phyloP scores from a whole-genome alignment of 2,797 vertebrate genomes.

The Sebastes baramenuke region DNA sequence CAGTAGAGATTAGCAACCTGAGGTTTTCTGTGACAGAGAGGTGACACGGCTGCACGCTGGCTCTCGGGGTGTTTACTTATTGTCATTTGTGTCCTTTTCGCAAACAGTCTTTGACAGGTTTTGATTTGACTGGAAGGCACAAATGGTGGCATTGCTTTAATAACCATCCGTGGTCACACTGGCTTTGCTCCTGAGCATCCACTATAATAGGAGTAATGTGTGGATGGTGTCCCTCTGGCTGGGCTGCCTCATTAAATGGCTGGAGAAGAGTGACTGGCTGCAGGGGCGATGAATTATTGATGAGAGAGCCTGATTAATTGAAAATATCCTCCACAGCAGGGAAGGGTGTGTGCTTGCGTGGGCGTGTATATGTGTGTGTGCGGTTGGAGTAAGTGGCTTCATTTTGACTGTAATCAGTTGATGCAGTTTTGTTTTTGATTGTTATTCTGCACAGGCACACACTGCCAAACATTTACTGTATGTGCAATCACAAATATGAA shows the following conservation, averaged over 20 bases:
- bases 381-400: conserved; percentile 56
- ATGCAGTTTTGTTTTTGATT: conserved; percentile 35
- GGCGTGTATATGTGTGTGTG: neutral
- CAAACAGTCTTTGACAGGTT: conserved; percentile 65
- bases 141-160: conserved; percentile 69
- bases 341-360: conserved; percentile 30
- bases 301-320: conserved; percentile 83
- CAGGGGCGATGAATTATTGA: conserved; percentile 83
- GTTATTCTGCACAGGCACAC: conserved; percentile 43
- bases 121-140: conserved; percentile 54
- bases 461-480: conserved; percentile 35
- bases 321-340: conserved; percentile 73
- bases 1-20: conserved; percentile 34
- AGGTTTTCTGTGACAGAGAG: conserved; percentile 22
- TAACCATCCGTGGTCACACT: conserved; percentile 53
- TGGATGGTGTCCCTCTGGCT: conserved; percentile 67
- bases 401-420: conserved; percentile 67
- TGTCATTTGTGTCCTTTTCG: conserved; percentile 63
- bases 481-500: conserved; percentile 28
- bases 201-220: conserved; percentile 70
- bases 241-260: conserved; percentile 80
- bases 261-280: conserved; percentile 80
- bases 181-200: conserved; percentile 67
- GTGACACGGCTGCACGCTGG: neutral
- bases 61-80: conserved; percentile 61